phyloP scores from a whole-genome alignment of 2,113 vertebrate genomes.

The Ramphastos sulfuratus region DNA sequence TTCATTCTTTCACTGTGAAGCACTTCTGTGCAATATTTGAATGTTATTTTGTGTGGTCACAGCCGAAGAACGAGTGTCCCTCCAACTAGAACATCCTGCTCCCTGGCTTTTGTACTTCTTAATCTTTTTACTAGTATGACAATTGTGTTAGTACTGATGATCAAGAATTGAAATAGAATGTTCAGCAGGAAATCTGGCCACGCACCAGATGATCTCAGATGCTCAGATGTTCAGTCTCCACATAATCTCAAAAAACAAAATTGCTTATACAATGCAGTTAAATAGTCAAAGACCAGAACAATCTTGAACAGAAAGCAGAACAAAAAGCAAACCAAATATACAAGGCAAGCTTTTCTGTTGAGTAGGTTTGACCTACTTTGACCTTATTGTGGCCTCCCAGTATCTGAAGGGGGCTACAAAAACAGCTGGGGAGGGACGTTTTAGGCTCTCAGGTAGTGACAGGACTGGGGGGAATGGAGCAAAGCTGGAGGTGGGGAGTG shows the following conservation, averaged over 20 bases:
- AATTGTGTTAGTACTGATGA: background rate
- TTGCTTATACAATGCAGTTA: background rate
- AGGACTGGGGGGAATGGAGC: too few relatives aligned
- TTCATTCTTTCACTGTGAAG: background rate
- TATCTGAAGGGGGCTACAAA: too few relatives aligned
- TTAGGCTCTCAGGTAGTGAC: too few relatives aligned
- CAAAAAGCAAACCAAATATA: background rate
- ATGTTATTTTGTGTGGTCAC: background rate
- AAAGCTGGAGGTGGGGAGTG: too few relatives aligned
- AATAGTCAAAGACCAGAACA: background rate
- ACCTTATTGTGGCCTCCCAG: too few relatives aligned
- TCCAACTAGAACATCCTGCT: background rate
- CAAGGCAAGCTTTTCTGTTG: background rate
- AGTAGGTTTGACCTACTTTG: background rate
- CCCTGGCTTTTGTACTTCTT: background rate
- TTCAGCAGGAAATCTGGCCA: background rate
- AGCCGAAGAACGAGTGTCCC: background rate
- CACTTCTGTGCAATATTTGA: background rate
- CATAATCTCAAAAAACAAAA: background rate
- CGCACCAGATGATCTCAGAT: background rate
- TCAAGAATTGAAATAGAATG: background rate
- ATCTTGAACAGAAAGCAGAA: background rate
- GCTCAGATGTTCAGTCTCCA: background rate
- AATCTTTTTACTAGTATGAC: background rate
- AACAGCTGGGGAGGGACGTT: too few relatives aligned